Base-by-base conservation (phyloP, 2,888 invertebrate genomes). In the Drosophila neonasuta region DNA sequence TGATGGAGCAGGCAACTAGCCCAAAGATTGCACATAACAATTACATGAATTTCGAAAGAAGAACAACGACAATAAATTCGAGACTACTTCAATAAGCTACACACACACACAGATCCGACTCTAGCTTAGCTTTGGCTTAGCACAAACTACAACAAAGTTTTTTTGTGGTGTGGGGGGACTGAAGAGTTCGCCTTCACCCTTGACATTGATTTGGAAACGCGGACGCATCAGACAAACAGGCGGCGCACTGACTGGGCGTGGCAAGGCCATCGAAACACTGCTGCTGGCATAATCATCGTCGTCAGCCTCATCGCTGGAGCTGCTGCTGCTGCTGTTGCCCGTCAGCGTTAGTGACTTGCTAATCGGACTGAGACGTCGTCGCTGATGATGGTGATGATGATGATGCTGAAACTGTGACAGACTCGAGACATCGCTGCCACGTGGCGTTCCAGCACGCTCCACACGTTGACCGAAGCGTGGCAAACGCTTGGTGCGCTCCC, bases 401-500 rank as follows among this genome's bases (percentile, higher is more conserved):
- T 24, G 42, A 70, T 20, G 20, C 6, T 54, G 41, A 9, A 56
- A 79, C 46, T 87, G 87, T 24, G 24, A 24, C 34, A 69, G 60
- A 50, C 84, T 88, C 20, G 88, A 87, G 55, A 58, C 73, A 51
- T 80, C 71, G 32, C 85, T 79, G 57, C 32, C 58, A 17, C 79
- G 81, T 32, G 64, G 64, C 29, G 69, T 59, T 24, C 24, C 24
- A 4, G 2, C 24, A 6, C 71, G 67, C 9, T 56, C 52, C 29
- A 65, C 48, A 2, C 68, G 20, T 42, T 70, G 77, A 67, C 63
- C 74, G 3, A 80, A 70, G 0, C 68, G 71, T 0, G 84, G 86
- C 39, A 81, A 30, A 3, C 73, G 71, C 54, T 86, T 81, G 59
- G 88, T 77, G 13, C 88, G 88, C 68, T 91, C 91, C 89, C 89